phyloP scores from a whole-genome alignment of 2,113 vertebrate species.

The Syrrhaptes paradoxus region DNA sequence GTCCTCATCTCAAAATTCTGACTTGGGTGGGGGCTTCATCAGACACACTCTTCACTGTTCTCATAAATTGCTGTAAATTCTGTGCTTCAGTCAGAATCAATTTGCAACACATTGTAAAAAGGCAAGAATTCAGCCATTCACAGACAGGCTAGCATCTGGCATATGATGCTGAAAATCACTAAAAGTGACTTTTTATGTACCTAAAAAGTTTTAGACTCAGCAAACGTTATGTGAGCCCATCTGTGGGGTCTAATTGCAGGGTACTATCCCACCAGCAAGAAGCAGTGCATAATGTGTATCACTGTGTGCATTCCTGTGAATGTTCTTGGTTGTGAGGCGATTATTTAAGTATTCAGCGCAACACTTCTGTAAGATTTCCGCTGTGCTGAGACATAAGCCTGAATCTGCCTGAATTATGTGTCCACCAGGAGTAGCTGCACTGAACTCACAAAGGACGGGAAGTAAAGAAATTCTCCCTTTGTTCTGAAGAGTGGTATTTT shows the following conservation, averaged over 20 bases:
- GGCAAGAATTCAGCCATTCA: background rate
- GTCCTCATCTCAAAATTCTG: background rate
- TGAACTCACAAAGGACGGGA: background rate
- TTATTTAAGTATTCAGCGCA: background rate
- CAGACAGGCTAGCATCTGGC: background rate
- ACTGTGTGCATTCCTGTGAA: background rate
- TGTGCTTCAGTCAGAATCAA: background rate
- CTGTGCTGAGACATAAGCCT: background rate
- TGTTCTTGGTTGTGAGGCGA: background rate
- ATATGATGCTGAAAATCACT: background rate
- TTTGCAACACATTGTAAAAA: background rate
- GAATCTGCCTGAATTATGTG: background rate
- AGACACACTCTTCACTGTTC: background rate
- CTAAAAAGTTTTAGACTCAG: background rate
- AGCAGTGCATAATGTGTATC: background rate
- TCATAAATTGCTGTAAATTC: background rate
- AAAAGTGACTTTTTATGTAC: background rate
- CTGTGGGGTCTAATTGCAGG: background rate
- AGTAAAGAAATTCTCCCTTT: background rate
- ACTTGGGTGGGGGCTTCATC: background rate
- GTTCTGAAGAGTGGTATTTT: background rate
- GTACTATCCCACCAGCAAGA: background rate
- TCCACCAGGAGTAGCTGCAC: background rate
- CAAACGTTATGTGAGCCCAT: background rate
- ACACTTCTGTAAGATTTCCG: background rate